Base-by-base conservation (phyloP, 2,888 invertebrate species). In the Stictocephala bisonia region DNA sequence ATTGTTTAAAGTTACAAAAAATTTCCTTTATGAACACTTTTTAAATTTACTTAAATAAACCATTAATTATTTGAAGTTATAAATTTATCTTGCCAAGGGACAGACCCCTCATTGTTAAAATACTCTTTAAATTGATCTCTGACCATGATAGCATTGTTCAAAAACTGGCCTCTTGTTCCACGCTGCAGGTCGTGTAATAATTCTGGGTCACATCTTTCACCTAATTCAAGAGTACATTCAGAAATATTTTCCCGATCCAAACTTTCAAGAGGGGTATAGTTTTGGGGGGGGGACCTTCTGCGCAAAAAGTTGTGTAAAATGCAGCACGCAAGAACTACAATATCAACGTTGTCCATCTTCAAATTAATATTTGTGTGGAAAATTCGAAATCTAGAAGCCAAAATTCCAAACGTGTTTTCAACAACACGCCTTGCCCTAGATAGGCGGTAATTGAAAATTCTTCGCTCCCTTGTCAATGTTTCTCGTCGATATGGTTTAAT, bases 101-200 rank as follows among this genome's bases (percentile, higher is more conserved):
- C 75, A 56, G 66, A 71, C 35, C 73, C 73, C 56, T 74, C 68
- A 48, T 75, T 74, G 51, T 66, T 74, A 50, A 75, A 75, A 50
- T 75, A 74, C n/a, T 64, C 56, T n/a, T 48, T 71, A 58, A 74
- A 75, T 13, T 69, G 7, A 74, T 75, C 71, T 71, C 67, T 64
- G 11, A 75, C 66, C 13, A 7, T 31, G 7, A 9, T 72, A 48
- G 72, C 72, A 72, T 67, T 67, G 15, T 72, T 72, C 31, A 22
- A 66, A 67, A 75, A 69, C 9, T 72, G 66, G 26, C 71, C 68
- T 74, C 51, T 72, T 50, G 50, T 2, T 51, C 64, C 67, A 53
- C 67, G 71, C 67, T 66, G 73, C 31, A 74, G 70, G 48, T 50
- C 44, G 22, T 73, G 58, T 22, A 73, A 15, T 31, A 48, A 60